Evolutionary conservation across 2,113 vertebrate species (phyloP).

Genomic region (Guaruba guarouba): DNA sequence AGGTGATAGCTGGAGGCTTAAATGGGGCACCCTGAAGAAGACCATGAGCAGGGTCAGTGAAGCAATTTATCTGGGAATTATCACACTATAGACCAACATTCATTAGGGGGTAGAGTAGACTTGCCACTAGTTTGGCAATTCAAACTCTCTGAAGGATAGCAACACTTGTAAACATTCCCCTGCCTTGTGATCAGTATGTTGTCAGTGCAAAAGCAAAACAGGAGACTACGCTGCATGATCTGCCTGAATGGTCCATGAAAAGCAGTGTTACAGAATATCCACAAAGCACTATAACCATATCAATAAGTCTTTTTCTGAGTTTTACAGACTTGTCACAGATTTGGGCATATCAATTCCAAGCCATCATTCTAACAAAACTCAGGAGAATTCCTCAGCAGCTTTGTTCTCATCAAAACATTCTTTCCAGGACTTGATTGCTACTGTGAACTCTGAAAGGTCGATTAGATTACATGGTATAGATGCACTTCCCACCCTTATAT

Average conservation of each 20-base stretch:
- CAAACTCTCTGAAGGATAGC: background rate
- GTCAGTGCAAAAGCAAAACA: background rate
- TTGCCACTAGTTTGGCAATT: background rate
- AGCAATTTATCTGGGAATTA: background rate
- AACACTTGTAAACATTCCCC: background rate
- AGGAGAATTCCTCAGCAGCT: background rate
- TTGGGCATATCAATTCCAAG: background rate
- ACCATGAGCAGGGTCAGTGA: background rate
- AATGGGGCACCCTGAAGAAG: background rate
- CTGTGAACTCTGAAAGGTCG: background rate
- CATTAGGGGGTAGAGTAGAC: background rate
- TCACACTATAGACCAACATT: background rate
- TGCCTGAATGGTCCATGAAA: rapidly evolving
- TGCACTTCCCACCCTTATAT: background rate
- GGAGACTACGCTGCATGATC: background rate
- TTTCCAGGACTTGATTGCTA: background rate
- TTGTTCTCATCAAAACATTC: background rate
- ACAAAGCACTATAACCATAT: background rate
- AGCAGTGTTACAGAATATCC: background rate
- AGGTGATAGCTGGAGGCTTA: background rate
- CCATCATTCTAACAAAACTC: background rate
- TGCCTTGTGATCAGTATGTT: background rate
- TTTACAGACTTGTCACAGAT: background rate
- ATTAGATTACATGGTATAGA: background rate
- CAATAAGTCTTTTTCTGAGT: background rate